These are phyloP conservation scores for Troglohyphantes excavatus DNA, from an alignment of 2,888 invertebrate species.

Conservation along the genomic window DNA sequence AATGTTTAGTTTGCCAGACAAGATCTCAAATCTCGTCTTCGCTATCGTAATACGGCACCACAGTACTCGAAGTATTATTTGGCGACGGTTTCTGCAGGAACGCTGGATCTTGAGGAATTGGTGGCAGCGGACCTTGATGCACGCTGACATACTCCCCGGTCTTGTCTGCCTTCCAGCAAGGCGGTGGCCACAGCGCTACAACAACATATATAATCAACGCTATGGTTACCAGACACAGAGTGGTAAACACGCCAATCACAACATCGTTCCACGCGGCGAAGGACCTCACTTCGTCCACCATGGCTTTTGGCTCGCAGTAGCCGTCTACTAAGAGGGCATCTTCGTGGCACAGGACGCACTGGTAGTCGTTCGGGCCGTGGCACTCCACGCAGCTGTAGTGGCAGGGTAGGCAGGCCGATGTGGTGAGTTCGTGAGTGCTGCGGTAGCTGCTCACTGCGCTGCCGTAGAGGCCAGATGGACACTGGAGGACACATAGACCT, in stretches of 20 bases:
- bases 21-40: constrained; percentile 58
- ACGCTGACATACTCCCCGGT: constrained; percentile 49
- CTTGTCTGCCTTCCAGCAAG: constrained; percentile 31
- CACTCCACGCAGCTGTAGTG: constrained; percentile 90
- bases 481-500: constrained; percentile 66
- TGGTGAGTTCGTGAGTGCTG: constrained; percentile 58
- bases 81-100: constrained; percentile 39
- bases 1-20: no score
- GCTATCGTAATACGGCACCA: constrained; percentile 70
- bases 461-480: constrained; percentile 73
- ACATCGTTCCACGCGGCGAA: constrained; percentile 59
- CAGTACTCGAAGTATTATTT: constrained; percentile 49
- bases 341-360: constrained; percentile 87
- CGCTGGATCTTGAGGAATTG: constrained; percentile 33
- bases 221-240: constrained; percentile 62
- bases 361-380: constrained; percentile 87
- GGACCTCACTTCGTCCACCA: constrained; percentile 44
- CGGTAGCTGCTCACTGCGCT: constrained; percentile 59
- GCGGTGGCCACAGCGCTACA: constrained; percentile 64
- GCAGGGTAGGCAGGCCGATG: constrained; percentile 86
- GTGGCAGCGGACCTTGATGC: constrained; percentile 36
- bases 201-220: constrained; percentile 67
- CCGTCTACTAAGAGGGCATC: constrained; percentile 84
- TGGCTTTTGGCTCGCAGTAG: constrained; percentile 79
- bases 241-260: constrained; percentile 70